Percentiles rank a stretch among this genome's conserved stretches.
phyloP scores from a whole-genome alignment of 2,888 invertebrate genomes.

The Peribatodes rhomboidaria region DNA sequence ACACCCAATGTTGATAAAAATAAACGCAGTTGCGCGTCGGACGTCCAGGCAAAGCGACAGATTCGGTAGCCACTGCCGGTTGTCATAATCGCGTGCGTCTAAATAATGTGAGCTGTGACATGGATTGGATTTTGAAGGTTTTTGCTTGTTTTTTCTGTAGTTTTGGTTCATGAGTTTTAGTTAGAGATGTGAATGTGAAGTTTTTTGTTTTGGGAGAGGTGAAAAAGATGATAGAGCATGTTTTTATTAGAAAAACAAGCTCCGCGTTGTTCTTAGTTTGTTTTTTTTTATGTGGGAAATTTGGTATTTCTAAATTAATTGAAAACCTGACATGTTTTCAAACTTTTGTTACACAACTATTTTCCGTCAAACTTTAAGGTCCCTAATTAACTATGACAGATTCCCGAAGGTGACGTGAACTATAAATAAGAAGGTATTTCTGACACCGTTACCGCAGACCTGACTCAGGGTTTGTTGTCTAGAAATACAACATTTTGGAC shows the following conservation, averaged over 20 bases:
- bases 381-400: slow-evolving; percentile 33
- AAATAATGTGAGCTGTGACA: slow-evolving; percentile 24
- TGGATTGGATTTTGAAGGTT: slow-evolving; percentile 37
- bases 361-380: not conserved
- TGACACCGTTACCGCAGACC: slow-evolving; percentile 40
- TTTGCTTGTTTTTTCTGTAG: slow-evolving; percentile 24
- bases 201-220: not conserved
- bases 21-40: slow-evolving; percentile 75
- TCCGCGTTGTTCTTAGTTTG: not conserved
- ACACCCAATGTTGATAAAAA: slow-evolving; percentile 77
- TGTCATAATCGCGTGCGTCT: slow-evolving; percentile 14
- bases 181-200: not conserved
- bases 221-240: not conserved
- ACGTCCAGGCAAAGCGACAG: slow-evolving; percentile 48
- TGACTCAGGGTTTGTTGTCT: slow-evolving; percentile 43
- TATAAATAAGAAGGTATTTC: slow-evolving; percentile 45
- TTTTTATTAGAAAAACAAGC: not conserved
- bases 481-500: slow-evolving; percentile 42
- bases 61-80: not conserved
- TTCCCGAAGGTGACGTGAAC: slow-evolving; percentile 35
- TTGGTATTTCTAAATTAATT: not conserved
- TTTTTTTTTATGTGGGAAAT: not conserved
- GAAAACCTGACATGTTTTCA: not conserved
- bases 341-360: not conserved
- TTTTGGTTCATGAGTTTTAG: slow-evolving; percentile 6